A percentile compares a stretch with the other conserved stretches of the same genome.
phyloP scores from a whole-genome alignment of 2,113 vertebrate genomes.

The Opisthocomus hoazin region DNA sequence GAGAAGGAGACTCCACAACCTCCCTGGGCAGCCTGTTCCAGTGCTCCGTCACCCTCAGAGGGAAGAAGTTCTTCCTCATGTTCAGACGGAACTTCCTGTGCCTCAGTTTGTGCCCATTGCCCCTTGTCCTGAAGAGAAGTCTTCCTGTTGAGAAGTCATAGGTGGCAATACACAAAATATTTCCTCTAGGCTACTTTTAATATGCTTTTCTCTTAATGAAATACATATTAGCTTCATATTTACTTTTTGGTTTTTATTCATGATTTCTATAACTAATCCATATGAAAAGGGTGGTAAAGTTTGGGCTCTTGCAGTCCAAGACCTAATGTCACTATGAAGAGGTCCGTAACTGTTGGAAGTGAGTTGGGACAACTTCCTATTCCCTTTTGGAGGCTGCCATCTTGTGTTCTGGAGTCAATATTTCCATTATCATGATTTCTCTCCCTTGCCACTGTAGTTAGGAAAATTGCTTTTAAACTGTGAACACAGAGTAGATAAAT shows the following conservation, averaged over 20 bases:
- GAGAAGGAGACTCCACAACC: too few species aligned
- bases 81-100: too few species aligned
- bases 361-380: neutral
- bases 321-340: neutral
- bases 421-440: neutral
- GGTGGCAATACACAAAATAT: neutral
- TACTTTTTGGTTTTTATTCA: neutral
- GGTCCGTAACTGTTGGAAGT: neutral
- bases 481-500: neutral
- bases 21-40: too few species aligned
- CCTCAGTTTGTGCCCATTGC: too few species aligned
- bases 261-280: neutral
- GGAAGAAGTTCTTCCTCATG: too few species aligned
- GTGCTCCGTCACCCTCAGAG: too few species aligned
- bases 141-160: neutral
- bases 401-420: conserved; percentile 51
- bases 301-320: neutral
- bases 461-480: neutral
- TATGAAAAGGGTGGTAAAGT: neutral
- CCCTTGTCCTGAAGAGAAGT: too few species aligned
- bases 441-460: neutral
- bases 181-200: neutral
- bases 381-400: conserved; percentile 60
- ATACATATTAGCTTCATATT: neutral
- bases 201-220: neutral